These are phyloP conservation scores for Virgularia gustaviana DNA, from an alignment of 92 coral and sea anemone species.

Conservation along the genomic window DNA sequence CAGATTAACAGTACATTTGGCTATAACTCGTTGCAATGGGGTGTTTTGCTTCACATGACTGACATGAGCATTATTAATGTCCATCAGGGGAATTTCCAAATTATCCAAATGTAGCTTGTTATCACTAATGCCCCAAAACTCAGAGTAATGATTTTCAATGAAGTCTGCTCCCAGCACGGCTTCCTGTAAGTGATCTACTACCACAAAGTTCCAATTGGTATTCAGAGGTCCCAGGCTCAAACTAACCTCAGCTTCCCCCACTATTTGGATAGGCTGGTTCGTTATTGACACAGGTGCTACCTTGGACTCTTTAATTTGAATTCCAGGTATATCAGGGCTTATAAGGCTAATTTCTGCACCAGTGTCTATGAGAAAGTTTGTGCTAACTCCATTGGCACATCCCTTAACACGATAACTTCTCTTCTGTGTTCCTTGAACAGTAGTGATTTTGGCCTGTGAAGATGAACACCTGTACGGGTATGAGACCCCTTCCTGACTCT, in stretches of 20 bases:
- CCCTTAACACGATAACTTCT: slow-evolving; percentile 37
- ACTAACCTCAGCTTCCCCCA: slow-evolving; percentile 45
- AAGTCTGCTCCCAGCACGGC: slow-evolving; percentile 31
- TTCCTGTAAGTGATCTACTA: not conserved
- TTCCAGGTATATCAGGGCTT: slow-evolving; percentile 33
- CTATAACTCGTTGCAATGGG: slow-evolving; percentile 53
- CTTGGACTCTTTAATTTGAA: slow-evolving; percentile 18
- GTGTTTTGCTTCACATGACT: slow-evolving; percentile 32
- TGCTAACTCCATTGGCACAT: slow-evolving; percentile 30
- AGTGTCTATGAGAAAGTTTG: slow-evolving; percentile 32
- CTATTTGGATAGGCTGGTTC: slow-evolving; percentile 39
- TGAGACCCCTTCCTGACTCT: slow-evolving; percentile 29
- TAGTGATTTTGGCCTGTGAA: slow-evolving; percentile 24
- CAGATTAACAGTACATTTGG: slow-evolving; percentile 50
- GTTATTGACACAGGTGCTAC: slow-evolving; percentile 28
- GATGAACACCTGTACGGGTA: slow-evolving; percentile 28
- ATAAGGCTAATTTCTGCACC: slow-evolving; percentile 50
- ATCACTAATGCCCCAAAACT: slow-evolving; percentile 44
- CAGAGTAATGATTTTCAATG: slow-evolving; percentile 51
- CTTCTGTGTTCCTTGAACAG: slow-evolving; percentile 26
- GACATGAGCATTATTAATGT: slow-evolving; percentile 28
- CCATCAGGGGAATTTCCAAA: slow-evolving; percentile 31
- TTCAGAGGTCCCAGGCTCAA: slow-evolving; percentile 24
- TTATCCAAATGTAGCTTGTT: slow-evolving; percentile 49
- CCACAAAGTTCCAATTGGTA: slow-evolving; percentile 48